A percentile compares a stretch with the other conserved stretches of the same genome.
phyloP scores from a whole-genome alignment of 2,113 vertebrate genomes.

The Stegostoma tigrinum region DNA sequence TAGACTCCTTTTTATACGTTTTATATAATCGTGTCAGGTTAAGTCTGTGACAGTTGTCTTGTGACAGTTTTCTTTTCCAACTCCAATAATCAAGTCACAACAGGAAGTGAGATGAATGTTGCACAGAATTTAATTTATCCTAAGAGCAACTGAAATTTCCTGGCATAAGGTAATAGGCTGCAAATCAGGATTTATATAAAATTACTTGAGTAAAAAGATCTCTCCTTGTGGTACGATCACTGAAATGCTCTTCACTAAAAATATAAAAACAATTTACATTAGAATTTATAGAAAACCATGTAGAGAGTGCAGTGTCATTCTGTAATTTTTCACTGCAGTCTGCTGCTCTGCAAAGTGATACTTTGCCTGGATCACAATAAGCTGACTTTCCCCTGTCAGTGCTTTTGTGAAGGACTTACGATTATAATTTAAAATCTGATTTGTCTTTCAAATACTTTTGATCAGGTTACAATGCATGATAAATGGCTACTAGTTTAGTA shows the following conservation, averaged over 20 bases:
- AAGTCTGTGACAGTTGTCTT: background rate
- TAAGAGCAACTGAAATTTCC: background rate
- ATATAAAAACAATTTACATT: slow-evolving; percentile 15
- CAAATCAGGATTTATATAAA: background rate
- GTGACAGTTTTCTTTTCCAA: background rate
- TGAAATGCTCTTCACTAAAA: slow-evolving; percentile 13
- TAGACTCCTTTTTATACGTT: no score
- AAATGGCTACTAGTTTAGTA: background rate
- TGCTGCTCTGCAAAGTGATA: background rate
- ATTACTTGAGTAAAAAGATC: background rate
- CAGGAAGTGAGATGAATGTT: background rate
- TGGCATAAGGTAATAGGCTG: background rate
- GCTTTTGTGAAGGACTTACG: background rate
- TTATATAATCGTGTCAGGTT: background rate
- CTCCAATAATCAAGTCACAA: background rate
- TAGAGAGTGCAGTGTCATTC: background rate
- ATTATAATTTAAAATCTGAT: background rate
- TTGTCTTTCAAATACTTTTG: background rate
- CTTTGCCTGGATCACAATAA: background rate
- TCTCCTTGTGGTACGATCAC: background rate
- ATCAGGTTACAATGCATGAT: background rate
- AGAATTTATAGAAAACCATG: slow-evolving; percentile 3
- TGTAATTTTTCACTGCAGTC: background rate
- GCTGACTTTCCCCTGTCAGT: background rate
- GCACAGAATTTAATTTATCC: background rate